Evolutionary conservation across 2,113 vertebrate genomes (phyloP).

Genomic region (Ctenomys sociabilis): DNA sequence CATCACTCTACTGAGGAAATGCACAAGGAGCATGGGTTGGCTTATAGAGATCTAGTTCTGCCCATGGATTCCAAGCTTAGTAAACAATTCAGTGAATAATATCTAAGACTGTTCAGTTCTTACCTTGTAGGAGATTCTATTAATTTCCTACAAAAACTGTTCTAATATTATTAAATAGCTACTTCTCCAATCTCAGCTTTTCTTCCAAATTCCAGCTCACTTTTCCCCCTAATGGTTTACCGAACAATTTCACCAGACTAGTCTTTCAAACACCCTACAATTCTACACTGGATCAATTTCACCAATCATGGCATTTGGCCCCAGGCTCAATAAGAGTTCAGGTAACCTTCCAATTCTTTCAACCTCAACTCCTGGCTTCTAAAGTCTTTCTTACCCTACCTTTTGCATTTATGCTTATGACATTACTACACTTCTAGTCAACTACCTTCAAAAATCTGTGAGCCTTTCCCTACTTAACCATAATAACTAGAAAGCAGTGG

Average conservation of each 20-base stretch:
- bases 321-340: background rate
- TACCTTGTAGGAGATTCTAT: slow-evolving; percentile 29
- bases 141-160: background rate
- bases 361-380: background rate
- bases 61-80: slow-evolving; percentile 45
- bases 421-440: background rate
- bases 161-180: background rate
- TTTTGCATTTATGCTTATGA: slow-evolving; percentile 29
- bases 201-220: background rate
- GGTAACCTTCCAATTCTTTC: slow-evolving; percentile 29
- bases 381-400: background rate
- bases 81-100: background rate
- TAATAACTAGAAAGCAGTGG: slow-evolving; percentile 29
- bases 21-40: background rate
- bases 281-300: background rate
- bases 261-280: background rate
- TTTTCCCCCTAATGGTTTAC: background rate
- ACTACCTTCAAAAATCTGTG: background rate
- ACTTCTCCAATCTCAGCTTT: background rate
- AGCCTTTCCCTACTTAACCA: slow-evolving; percentile 18
- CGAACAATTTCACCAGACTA: background rate
- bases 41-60: background rate
- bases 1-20: background rate
- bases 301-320: background rate
- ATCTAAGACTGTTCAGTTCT: background rate